Conservation (phyloP, 1,140 invertebrate species). For the Batillaria attramentaria region DNA sequence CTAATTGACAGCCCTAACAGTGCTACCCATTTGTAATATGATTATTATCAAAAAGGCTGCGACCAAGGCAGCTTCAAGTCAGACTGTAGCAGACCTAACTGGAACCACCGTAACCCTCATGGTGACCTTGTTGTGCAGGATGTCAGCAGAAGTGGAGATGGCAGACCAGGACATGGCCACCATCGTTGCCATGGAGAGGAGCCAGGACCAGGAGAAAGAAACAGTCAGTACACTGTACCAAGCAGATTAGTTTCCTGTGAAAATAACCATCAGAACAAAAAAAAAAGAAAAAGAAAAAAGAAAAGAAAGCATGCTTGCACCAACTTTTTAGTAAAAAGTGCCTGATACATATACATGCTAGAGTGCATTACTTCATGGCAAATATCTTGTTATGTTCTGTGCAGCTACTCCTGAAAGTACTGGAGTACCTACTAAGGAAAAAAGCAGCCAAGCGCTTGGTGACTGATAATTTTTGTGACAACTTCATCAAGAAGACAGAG, state of each 20-base stretch:
- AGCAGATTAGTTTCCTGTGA: too few species aligned
- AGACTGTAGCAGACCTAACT: too few species aligned
- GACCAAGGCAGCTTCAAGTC: too few species aligned
- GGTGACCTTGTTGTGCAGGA: slow-evolving; percentile 10
- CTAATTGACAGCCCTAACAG: too few species aligned
- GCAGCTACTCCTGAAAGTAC: slow-evolving; percentile 52
- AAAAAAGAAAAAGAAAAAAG: not conserved
- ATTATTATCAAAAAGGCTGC: too few species aligned
- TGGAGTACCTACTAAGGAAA: slow-evolving; percentile 54
- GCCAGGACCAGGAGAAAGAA: slow-evolving; percentile 38
- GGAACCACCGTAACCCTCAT: too few species aligned
- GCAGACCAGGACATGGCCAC: slow-evolving; percentile 53
- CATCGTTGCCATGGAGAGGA: slow-evolving; percentile 38
- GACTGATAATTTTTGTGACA: slow-evolving; percentile 43
- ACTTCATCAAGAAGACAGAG: slow-evolving; percentile 53
- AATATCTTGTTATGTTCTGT: slow-evolving; percentile 24
- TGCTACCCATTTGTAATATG: too few species aligned
- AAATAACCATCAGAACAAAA: too few species aligned
- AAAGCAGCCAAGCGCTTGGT: slow-evolving; percentile 54
- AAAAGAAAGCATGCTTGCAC: not conserved
- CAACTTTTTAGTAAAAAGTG: not conserved
- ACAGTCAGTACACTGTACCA: slow-evolving; percentile 28
- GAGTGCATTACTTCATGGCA: not conserved
- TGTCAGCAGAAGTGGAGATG: slow-evolving; percentile 53
- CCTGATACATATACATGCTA: not conserved